Conservation (phyloP, 1,140 invertebrate genomes). For the Drosophila grimshawi region DNA sequence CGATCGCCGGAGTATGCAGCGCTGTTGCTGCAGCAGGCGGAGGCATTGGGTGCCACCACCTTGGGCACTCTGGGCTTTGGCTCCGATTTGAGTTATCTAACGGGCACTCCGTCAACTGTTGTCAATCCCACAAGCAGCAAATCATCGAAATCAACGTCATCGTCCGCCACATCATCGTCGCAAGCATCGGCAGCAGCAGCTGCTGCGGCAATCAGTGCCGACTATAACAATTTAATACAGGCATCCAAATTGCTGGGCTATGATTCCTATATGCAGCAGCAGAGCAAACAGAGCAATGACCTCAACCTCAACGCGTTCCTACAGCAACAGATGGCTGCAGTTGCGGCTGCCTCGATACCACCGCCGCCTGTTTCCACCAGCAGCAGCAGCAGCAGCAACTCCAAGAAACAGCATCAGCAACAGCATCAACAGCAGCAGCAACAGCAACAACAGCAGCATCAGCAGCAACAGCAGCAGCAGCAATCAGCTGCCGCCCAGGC, state of each 20-base stretch:
- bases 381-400: conserved; percentile 38
- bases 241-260: conserved; percentile 80
- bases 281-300: conserved; percentile 75
- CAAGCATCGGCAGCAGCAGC: conserved; percentile 62
- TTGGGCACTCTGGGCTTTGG: conserved; percentile 79
- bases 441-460: conserved; percentile 55
- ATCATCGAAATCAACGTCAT: conserved; percentile 54
- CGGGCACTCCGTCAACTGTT: conserved; percentile 40
- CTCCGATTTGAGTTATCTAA: conserved; percentile 74
- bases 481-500: conserved; percentile 57
- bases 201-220: conserved; percentile 70
- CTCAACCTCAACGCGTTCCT: conserved; percentile 76
- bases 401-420: conserved; percentile 60
- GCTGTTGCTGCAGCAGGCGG: conserved; percentile 78
- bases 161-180: conserved; percentile 30
- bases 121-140: conserved; percentile 48
- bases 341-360: conserved; percentile 68
- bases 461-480: conserved; percentile 34
- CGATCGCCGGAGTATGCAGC: conserved; percentile 82
- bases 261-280: conserved; percentile 80
- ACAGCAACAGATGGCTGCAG: conserved; percentile 80
- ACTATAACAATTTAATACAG: conserved; percentile 81
- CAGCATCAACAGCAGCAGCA: conserved; percentile 40
- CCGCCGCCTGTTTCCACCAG: conserved; percentile 34
- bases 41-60: conserved; percentile 80